Percentiles rank a stretch among this genome's conserved stretches.
These are phyloP conservation scores for Hephaestus fuliginosus DNA, from an alignment of 2,797 vertebrate genomes.

Conservation along the genomic window DNA sequence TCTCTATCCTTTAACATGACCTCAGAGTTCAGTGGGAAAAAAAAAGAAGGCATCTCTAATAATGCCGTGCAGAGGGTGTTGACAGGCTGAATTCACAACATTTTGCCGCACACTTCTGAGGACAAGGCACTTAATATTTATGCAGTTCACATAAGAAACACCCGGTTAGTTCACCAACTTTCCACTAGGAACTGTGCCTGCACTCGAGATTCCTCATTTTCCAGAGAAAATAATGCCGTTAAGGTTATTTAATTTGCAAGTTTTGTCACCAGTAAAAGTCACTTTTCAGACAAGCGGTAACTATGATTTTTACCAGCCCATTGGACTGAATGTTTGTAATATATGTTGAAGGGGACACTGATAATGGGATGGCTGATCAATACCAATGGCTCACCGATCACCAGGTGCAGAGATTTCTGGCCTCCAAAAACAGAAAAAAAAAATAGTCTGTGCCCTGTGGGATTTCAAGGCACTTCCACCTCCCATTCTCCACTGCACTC, in stretches of 20 bases:
- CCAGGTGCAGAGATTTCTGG: conserved; percentile 24
- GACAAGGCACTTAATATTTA: conserved; percentile 15
- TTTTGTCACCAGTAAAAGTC: conserved; percentile 11
- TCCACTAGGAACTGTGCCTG: conserved; percentile 11
- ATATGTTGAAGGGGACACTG: conserved; percentile 27
- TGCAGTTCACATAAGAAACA: conserved; percentile 30
- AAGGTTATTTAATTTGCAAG: conserved; percentile 45
- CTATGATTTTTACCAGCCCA: conserved; percentile 37
- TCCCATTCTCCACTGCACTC: not conserved
- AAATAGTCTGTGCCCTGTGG: conserved; percentile 15
- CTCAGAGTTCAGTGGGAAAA: conserved; percentile 16
- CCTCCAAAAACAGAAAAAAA: conserved; percentile 22
- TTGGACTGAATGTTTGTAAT: conserved; percentile 45
- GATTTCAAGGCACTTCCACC: conserved; percentile 5
- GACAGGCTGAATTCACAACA: conserved; percentile 34
- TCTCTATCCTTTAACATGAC: conserved; percentile 21
- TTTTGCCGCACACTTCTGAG: conserved; percentile 27
- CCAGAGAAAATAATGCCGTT: conserved; percentile 10
- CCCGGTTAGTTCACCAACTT: not conserved
- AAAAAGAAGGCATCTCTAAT: conserved; percentile 13
- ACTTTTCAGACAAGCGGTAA: conserved; percentile 26
- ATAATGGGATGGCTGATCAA: conserved; percentile 59
- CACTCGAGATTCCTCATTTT: conserved; percentile 33
- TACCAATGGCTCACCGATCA: conserved; percentile 38
- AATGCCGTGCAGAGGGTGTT: conserved; percentile 14